A percentile compares a stretch with the other conserved stretches of the same genome.
Conservation (phyloP, 2,797 vertebrate species). For the Holocentrus rufus region DNA sequence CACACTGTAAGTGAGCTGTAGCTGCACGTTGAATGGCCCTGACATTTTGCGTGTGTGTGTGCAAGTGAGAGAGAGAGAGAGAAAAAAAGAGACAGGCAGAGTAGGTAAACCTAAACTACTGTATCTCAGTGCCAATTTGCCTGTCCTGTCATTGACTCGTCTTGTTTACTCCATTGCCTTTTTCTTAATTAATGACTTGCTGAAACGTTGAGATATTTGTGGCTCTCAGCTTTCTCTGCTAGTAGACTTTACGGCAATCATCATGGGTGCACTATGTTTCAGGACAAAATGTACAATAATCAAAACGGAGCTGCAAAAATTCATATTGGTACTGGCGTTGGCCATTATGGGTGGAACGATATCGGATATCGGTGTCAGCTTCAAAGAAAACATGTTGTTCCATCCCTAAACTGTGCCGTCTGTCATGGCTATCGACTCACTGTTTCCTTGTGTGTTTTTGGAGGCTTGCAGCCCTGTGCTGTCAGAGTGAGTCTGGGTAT, state of each 20-base stretch:
- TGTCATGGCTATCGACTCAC: conserved; percentile 31
- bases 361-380: too few species aligned
- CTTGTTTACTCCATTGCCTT: conserved; percentile 29
- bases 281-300: not conserved
- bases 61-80: not conserved
- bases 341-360: too few species aligned
- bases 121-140: conserved; percentile 10
- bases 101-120: conserved; percentile 25
- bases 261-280: conserved; percentile 10
- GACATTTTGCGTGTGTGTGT: not conserved
- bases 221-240: conserved; percentile 16
- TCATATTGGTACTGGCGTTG: too few species aligned
- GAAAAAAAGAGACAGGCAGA: conserved; percentile 1
- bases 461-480: conserved; percentile 31
- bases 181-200: conserved; percentile 22
- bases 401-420: conserved; percentile 7
- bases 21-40: not conserved
- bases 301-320: not conserved
- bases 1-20: conserved; percentile 25
- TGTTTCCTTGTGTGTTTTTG: conserved; percentile 23
- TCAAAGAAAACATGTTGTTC: too few species aligned
- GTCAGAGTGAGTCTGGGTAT: conserved; percentile 15
- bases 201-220: conserved; percentile 1
- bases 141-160: conserved; percentile 32
- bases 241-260: conserved; percentile 14